These are phyloP conservation scores for Tonatia bakeri DNA, from an alignment of 2,113 vertebrate genomes.

Conservation along the genomic window DNA sequence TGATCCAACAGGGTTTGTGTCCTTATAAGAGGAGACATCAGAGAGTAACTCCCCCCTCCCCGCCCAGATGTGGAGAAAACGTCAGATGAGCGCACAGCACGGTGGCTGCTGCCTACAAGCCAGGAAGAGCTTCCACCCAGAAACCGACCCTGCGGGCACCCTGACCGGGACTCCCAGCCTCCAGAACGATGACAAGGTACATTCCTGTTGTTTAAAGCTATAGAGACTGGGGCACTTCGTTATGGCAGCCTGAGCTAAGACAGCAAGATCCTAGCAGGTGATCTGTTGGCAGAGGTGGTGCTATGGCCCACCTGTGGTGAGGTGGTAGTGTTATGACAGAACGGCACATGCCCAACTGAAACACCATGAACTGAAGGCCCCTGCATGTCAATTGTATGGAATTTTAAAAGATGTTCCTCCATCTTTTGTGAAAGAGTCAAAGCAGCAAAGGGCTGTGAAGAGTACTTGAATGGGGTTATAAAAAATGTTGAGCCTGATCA, in stretches of 20 bases:
- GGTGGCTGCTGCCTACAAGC: fast-evolving
- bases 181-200: neutral
- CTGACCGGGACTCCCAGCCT: neutral
- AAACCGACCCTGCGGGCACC: neutral
- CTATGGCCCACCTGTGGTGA: neutral
- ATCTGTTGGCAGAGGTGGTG: neutral
- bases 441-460: neutral
- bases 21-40: neutral
- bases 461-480: neutral
- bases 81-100: neutral
- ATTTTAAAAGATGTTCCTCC: neutral
- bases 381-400: neutral
- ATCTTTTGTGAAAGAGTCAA: neutral
- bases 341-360: neutral
- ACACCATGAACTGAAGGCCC: neutral
- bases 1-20: neutral
- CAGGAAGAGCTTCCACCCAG: neutral
- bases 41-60: neutral
- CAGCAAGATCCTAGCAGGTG: neutral
- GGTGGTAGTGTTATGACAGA: neutral
- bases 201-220: neutral
- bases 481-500: neutral
- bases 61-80: neutral
- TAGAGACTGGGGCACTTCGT: neutral
- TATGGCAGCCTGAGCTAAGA: neutral